Evolutionary conservation across 2,797 vertebrate species (phyloP), one percentile per base, ranked within the genome.

Genomic region (Micrastur ruficollis): DNA sequence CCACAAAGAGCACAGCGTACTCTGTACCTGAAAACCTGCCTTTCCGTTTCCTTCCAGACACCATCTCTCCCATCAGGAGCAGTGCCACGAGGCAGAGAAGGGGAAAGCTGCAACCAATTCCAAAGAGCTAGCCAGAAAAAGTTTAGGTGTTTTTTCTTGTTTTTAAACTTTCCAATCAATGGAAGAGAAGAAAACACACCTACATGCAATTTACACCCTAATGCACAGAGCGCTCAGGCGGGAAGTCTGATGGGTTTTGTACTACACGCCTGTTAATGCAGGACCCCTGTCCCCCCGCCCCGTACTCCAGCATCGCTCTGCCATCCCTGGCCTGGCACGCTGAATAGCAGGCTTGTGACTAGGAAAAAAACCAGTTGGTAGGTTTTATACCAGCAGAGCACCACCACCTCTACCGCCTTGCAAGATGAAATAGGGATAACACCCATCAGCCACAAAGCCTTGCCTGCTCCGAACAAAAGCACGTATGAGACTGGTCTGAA

Each of bases 1-100:
- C 22, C n/a, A 1, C 0, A 13, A 25, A 19, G 34, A 49, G 31
- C 52, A 10, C 11, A 27, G 29, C 1, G 0, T 2, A 2, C 31
- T 9, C 56, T 4, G 22, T 8, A 22, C 31, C 67, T 8, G 7
- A 12, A 31, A 40, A 11, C 36, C 34, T 14, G 22, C 67, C 80
- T 25, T 36, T 19, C 11, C 8, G 1, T 6, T 31, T 47, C 56
- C 46, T 53, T 21, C 27, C 44, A 10, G 21, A 3, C 6, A 25
- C 11, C 12, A 1, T 2, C 10, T 36, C n/a, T 29, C 38, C 49
- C 5, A 2, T 1, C 11, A 5, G 36, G 49, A 55, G 6, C 0
- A 1, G 20, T 8, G 36, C 50, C 42, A 8, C 11, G 4, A 9
- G 46, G 66, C n/a, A 46, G 14, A 38, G 83, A 13, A 40, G 29